A percentile compares a stretch with the other conserved stretches of the same genome.
phyloP scores from a whole-genome alignment of 2,888 invertebrate genomes.

The Apotomis turbidana region DNA sequence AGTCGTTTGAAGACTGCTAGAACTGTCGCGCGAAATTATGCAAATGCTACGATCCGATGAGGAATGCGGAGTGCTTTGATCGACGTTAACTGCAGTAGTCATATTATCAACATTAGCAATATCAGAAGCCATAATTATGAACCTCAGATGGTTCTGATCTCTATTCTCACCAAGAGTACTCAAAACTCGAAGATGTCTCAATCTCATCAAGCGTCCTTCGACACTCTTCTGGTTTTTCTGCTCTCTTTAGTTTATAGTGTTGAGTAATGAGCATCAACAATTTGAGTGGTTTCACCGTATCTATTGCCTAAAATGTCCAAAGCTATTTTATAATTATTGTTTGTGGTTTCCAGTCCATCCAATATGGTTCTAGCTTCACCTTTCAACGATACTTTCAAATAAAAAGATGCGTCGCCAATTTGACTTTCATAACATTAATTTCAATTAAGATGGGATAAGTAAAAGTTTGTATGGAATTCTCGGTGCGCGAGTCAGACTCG shows the following conservation, averaged over 20 bases:
- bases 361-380: neutral
- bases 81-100: too few relatives aligned
- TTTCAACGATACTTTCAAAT: neutral
- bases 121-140: constrained; percentile 1
- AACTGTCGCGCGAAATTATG: too few relatives aligned
- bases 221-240: neutral
- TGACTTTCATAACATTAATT: too few relatives aligned
- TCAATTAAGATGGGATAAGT: too few relatives aligned
- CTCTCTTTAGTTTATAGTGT: neutral
- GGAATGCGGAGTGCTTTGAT: too few relatives aligned
- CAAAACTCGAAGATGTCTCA: constrained; percentile 14
- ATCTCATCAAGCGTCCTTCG: constrained; percentile 10
- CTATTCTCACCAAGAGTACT: constrained; percentile 14
- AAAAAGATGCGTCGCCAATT: too few relatives aligned
- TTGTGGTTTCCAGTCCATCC: neutral
- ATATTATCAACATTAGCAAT: too few relatives aligned
- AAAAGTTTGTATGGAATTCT: too few relatives aligned
- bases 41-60: too few relatives aligned
- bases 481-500: too few relatives aligned
- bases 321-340: neutral
- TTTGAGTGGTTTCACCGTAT: neutral
- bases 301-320: neutral
- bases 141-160: constrained; percentile 2
- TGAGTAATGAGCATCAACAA: constrained; percentile 7
- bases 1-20: too few relatives aligned